Evolutionary conservation across 1,140 invertebrate species (phyloP), one percentile per base, ranked within the genome.

Genomic region (Macrobrachium rosenbergii): DNA sequence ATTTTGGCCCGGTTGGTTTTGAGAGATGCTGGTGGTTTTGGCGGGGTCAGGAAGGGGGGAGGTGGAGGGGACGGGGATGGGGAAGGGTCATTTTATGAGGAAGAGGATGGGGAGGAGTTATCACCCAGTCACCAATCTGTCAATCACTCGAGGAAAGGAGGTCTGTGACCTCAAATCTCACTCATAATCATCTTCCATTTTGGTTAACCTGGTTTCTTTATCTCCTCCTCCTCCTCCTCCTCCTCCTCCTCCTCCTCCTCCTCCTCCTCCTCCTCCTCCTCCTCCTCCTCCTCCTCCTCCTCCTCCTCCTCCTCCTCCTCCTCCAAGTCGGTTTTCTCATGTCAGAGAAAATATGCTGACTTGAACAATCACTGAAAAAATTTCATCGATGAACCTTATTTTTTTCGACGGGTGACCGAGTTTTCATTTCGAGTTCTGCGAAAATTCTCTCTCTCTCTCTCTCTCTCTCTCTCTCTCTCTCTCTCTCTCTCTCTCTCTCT

Each of bases 41-140:
- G 5, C 2, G 21, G 63, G 63, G n/a, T 72, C 2, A 43, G 69
- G 17, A 73, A 73, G 19, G 10, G 69, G 28, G 28, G n/a, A 43
- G 21, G 16, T 16, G 69, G 6, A 21, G 19, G 17, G 69, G 21
- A 14, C n/a, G 73, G 28, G 11, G 28, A 28, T 16, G 73, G 73
- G 11, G 14, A n/a, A 5, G n/a, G 72, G 28, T 2, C 17, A 37
- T 5, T 75, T 37, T 37, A 75, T 37, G 73, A 75, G 73, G 73
- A 75, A 52, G 73, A 43, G 73, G 73, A 75, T 37, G 73, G 58
- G 37, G 73, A 43, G 28, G 37, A 43, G 73, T 21, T 17, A 75
- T 23, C 17, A 12, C n/a, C 69, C 43, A 52, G 21, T 43, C 28
- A 43, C 37, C 21, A 75, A 52, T 52, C 73, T 75, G 28, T 37